Evolutionary conservation across 2,797 vertebrate genomes (phyloP).

Genomic region (Lates japonicus): DNA sequence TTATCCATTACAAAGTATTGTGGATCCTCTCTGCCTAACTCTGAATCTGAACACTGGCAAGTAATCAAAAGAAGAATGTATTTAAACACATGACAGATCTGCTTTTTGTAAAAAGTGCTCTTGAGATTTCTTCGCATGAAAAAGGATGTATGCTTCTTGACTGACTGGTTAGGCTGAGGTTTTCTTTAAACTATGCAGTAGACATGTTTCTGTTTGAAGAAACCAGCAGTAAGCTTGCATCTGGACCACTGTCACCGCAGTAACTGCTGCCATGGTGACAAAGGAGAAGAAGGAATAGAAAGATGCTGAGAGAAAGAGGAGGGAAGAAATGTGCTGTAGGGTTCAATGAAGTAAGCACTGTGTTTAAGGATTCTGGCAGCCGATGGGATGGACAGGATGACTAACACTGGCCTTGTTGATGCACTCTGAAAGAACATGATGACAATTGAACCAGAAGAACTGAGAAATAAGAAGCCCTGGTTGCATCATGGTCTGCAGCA

Average conservation of each 20-base stretch:
- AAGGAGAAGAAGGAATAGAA: slow-evolving; percentile 7
- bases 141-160: not conserved
- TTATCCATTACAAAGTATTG: not conserved
- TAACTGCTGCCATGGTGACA: slow-evolving; percentile 68
- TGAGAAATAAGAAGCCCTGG: fast-evolving
- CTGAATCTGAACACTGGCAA: not conserved
- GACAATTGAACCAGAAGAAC: not conserved
- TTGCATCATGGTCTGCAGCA: not conserved
- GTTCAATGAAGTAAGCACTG: not conserved
- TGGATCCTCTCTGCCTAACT: no score
- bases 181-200: slow-evolving; percentile 44
- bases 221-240: slow-evolving; percentile 39
- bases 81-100: not conserved
- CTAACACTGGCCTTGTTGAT: not conserved
- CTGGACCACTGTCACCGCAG: slow-evolving; percentile 44
- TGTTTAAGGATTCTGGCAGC: slow-evolving; percentile 6
- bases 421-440: not conserved
- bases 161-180: not conserved
- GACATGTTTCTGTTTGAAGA: slow-evolving; percentile 37
- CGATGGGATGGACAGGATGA: slow-evolving; percentile 7
- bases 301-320: slow-evolving; percentile 14
- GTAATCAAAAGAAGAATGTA: not conserved
- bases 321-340: not conserved
- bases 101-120: not conserved
- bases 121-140: not conserved